A percentile compares a stretch with the other conserved stretches of the same genome.
Conservation (phyloP, 2,113 vertebrate genomes). For the Myiozetetes cayanensis region DNA sequence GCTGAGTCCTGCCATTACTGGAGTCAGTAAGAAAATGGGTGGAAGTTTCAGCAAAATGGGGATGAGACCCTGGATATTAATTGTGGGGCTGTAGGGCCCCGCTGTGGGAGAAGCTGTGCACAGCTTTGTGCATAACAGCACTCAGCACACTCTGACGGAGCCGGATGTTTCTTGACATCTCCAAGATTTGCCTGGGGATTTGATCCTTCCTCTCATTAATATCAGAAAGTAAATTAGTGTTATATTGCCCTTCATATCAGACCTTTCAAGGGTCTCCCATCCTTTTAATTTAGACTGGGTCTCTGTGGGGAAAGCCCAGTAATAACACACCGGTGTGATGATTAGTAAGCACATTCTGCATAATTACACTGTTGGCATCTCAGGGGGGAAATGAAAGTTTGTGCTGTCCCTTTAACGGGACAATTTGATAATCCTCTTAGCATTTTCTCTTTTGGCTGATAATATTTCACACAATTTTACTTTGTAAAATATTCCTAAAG, state of each 20-base stretch:
- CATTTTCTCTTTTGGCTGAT: slow-evolving; percentile 70
- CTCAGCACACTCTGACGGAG: neutral
- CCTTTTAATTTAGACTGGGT: slow-evolving; percentile 47
- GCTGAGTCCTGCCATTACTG: neutral
- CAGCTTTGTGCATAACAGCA: neutral
- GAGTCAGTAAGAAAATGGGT: neutral
- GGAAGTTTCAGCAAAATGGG: neutral
- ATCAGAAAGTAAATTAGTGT: slow-evolving; percentile 21
- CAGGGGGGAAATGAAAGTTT: slow-evolving; percentile 63
- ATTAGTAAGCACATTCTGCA: slow-evolving; percentile 53
- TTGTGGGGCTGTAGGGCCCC: neutral
- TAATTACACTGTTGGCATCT: slow-evolving; percentile 65
- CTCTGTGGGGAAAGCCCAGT: neutral
- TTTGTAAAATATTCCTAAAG: slow-evolving; percentile 85
- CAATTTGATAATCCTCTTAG: slow-evolving; percentile 76
- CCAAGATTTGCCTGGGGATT: neutral
- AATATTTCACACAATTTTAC: slow-evolving; percentile 74
- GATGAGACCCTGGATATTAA: neutral
- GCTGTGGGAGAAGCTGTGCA: neutral
- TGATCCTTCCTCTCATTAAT: neutral
- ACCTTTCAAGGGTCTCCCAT: slow-evolving; percentile 37
- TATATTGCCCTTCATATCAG: slow-evolving; percentile 29
- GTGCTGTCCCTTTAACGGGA: slow-evolving; percentile 72
- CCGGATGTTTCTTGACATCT: neutral
- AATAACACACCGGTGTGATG: slow-evolving; percentile 33